Evolutionary conservation across 2,888 invertebrate genomes (phyloP), one percentile per base, ranked within the genome.

Genomic region (Tenodera sinensis): DNA sequence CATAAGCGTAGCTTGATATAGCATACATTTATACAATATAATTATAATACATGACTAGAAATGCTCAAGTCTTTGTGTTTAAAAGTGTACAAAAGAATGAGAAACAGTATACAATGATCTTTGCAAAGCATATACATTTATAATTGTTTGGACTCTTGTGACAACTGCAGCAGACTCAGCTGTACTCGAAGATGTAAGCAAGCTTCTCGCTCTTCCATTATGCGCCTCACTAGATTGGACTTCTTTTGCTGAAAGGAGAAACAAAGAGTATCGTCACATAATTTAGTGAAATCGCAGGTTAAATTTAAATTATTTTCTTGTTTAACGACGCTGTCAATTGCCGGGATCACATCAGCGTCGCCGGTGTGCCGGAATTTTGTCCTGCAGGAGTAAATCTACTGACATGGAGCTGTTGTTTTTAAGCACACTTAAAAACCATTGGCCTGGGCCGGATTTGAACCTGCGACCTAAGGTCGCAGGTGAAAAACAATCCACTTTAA

Each of bases 121-220:
- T 20, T 34, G 34, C 25, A 27, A 28, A 85, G 47, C 42, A 15
- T 30, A 85, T 42, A 34, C 20, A 14, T 83, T 89, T 86, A 89
- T 71, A 91, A 83, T 71, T 90, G 90, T 83, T 91, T 91, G n/a
- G 90, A 89, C 85, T 90, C 91, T 81, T 90, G 90, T 20, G 90
- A 89, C 25, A 90, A 84, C 28, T 90, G 91, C 82, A 91, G 88
- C 81, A 92, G 89, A 92, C 89, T 91, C 82, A 92, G 91, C 90
- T 92, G 92, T 54, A 97, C 96, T 92, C 96, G 95, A n/a, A 97
- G 93, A 90, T 96, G 95, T 90, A 96, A 95, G 92, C 96, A 96
- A 28, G 96, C 96, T 87, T 96, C 95, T 91, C 95, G 94, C 92
- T 97, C 96, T 92, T 96, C 96, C 92, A 96, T 96, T 91, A 97